phyloP scores from a whole-genome alignment of 2,113 vertebrate species.

The Brachyhypopomus occidentalis region DNA sequence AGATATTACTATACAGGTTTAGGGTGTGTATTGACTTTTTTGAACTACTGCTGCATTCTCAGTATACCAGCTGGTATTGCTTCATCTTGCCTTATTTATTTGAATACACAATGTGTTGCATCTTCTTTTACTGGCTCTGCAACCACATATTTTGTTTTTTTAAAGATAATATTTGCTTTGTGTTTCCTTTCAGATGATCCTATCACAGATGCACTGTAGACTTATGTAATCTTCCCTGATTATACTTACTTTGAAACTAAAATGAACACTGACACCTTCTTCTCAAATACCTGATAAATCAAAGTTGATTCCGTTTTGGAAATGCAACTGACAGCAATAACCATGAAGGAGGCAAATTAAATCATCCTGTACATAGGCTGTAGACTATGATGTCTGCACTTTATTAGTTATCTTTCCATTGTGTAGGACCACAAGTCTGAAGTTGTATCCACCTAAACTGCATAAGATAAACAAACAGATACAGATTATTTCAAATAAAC shows the following conservation, averaged over 20 bases:
- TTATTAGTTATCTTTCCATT: background rate
- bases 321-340: background rate
- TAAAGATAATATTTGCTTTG: background rate
- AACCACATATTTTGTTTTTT: background rate
- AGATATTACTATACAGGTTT: background rate
- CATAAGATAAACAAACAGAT: background rate
- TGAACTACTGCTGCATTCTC: no score
- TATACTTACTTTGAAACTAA: slow-evolving; percentile 1
- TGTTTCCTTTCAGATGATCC: background rate
- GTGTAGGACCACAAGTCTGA: background rate
- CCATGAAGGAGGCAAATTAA: background rate
- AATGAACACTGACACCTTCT: slow-evolving; percentile 1
- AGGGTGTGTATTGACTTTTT: no score
- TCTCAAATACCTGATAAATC: slow-evolving; percentile 30
- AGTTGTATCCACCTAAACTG: no score
- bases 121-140: background rate
- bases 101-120: background rate
- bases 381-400: background rate
- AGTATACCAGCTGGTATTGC: no score
- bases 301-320: slow-evolving; percentile 28
- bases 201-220: background rate
- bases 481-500: no score
- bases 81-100: background rate
- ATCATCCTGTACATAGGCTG: background rate
- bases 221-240: slow-evolving; percentile 1